These are phyloP conservation scores for Drosophila sproati DNA, from an alignment of 1,140 invertebrate genomes.

Conservation along the genomic window DNA sequence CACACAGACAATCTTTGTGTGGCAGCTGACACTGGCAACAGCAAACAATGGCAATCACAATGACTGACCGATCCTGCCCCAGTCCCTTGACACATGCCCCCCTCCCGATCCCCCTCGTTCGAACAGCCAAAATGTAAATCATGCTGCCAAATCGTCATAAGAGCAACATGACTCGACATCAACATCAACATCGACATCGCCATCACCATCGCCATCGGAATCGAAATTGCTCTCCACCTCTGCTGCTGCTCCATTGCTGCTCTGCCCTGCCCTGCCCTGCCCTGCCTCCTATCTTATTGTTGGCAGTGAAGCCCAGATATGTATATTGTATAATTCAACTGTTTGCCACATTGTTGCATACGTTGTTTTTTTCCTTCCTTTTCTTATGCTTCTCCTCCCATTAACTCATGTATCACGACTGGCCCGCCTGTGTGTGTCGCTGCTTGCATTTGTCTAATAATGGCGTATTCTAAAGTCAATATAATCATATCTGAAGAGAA, in stretches of 20 bases:
- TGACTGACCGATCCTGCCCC: conserved; percentile 47
- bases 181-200: background rate
- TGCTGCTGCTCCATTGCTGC: no score
- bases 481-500: background rate
- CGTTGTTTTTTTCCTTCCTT: conserved; percentile 5
- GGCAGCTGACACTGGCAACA: conserved; percentile 75
- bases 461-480: conserved; percentile 2
- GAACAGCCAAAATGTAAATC: conserved; percentile 39
- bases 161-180: conserved; percentile 44
- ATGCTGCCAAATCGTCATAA: conserved; percentile 64
- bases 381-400: background rate
- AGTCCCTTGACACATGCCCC: background rate
- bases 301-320: background rate
- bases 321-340: conserved; percentile 25
- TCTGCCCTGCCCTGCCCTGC: no score
- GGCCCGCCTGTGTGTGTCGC: conserved; percentile 3
- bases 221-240: no score
- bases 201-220: background rate
- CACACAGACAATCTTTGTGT: conserved; percentile 39
- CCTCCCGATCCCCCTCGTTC: background rate
- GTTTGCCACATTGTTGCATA: conserved; percentile 23
- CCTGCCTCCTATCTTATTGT: background rate
- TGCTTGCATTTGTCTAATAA: conserved; percentile 1
- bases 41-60: conserved; percentile 76
- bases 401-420: background rate